Evolutionary conservation across 2,797 vertebrate species (phyloP).

Genomic region (Odontamblyopus lacepedii): DNA sequence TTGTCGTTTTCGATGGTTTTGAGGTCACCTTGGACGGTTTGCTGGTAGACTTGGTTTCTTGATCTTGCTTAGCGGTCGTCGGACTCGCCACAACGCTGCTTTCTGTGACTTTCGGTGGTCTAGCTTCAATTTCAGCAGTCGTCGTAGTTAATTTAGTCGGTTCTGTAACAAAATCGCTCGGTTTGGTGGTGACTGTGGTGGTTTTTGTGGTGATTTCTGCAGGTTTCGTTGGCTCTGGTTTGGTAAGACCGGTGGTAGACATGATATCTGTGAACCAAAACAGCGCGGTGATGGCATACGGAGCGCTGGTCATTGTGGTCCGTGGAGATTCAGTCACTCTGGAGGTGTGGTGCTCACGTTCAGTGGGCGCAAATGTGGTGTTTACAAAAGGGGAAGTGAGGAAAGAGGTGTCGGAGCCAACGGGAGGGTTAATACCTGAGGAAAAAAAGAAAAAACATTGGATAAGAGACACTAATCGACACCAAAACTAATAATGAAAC

Average conservation of each 20-base stretch:
- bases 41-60: background rate
- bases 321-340: slow-evolving; percentile 45
- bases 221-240: background rate
- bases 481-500: too few relatives aligned
- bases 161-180: background rate
- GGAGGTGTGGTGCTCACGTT: slow-evolving; percentile 48
- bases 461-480: too few relatives aligned
- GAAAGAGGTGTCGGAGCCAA: slow-evolving; percentile 51
- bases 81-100: background rate
- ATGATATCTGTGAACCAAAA: slow-evolving; percentile 51
- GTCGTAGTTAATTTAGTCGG: background rate
- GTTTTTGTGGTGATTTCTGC: background rate
- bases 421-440: slow-evolving; percentile 84
- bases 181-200: background rate
- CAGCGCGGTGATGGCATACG: slow-evolving; percentile 43
- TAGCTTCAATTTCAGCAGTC: background rate
- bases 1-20: background rate
- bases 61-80: background rate
- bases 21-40: background rate
- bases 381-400: slow-evolving; percentile 41
- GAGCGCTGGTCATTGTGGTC: slow-evolving; percentile 9
- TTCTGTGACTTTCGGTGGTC: background rate
- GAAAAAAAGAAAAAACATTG: slow-evolving; percentile 33
- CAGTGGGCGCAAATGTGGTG: slow-evolving; percentile 21
- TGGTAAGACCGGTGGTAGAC: background rate